Percentiles rank a stretch among this genome's conserved stretches.
Conservation (phyloP, 2,113 vertebrate species). For the Cacatua alba region DNA sequence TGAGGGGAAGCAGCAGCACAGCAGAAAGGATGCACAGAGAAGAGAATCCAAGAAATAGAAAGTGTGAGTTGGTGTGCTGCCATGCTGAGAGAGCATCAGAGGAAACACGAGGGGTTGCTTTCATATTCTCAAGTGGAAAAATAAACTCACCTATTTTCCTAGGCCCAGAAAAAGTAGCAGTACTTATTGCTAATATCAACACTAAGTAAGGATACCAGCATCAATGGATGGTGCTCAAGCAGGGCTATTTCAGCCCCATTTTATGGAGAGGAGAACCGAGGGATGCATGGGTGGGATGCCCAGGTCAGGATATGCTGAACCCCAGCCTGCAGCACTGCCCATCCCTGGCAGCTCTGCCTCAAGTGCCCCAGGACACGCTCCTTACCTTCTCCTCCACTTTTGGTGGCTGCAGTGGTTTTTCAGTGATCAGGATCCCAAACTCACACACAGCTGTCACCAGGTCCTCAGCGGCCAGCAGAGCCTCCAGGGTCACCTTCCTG, state of each 20-base stretch:
- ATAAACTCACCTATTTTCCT: neutral
- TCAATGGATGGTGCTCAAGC: accelerated
- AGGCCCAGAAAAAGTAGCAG: neutral
- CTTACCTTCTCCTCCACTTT: constrained; percentile 44
- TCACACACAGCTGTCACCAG: constrained; percentile 71
- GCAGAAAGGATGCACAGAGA: neutral
- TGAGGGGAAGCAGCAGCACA: neutral
- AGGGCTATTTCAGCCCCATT: neutral
- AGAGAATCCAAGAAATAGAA: neutral
- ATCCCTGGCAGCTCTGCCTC: neutral
- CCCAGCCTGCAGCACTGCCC: neutral
- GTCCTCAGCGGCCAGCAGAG: constrained; percentile 60
- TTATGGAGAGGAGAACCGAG: neutral
- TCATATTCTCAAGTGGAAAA: constrained; percentile 1
- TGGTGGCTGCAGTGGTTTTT: neutral
- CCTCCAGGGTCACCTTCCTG: constrained; percentile 60
- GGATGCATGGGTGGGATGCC: neutral
- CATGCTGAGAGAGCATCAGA: neutral
- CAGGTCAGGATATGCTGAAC: neutral
- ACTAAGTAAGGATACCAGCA: neutral
- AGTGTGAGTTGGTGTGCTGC: neutral
- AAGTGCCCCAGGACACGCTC: accelerated
- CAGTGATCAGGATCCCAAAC: constrained; percentile 54
- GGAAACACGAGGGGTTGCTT: neutral
- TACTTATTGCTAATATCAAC: neutral